Evolutionary conservation across 2,888 invertebrate genomes (phyloP).

Genomic region (Hydrotaea cyrtoneurina): DNA sequence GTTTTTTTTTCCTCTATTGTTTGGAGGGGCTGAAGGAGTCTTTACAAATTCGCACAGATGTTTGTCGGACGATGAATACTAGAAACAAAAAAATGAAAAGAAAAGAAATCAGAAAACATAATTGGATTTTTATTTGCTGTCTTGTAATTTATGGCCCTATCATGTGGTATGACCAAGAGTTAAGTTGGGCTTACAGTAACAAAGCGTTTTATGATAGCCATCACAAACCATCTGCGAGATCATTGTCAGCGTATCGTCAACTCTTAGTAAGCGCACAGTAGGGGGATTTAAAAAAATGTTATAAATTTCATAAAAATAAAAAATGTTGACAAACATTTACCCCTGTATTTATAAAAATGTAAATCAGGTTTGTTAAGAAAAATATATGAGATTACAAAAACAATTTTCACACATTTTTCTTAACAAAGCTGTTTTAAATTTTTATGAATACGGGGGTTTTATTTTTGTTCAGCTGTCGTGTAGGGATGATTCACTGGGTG

Average conservation of each 20-base stretch:
- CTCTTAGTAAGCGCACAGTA: neutral
- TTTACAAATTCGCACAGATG: slow-evolving; percentile 24
- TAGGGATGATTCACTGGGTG: no score
- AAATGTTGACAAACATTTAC: no score
- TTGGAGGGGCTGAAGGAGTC: neutral
- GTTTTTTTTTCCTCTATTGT: slow-evolving; percentile 4
- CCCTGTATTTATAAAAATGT: no score
- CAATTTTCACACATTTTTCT: no score
- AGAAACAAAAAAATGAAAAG: neutral
- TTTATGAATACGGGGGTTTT: no score
- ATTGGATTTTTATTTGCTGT: slow-evolving; percentile 5
- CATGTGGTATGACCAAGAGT: slow-evolving; percentile 5
- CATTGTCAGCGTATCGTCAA: neutral
- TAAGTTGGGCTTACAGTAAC: neutral
- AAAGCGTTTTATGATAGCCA: neutral
- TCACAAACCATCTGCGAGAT: neutral
- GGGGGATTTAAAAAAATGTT: neutral
- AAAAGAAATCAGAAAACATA: neutral
- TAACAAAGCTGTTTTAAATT: no score
- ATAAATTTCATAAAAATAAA: no score
- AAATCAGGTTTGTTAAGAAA: no score
- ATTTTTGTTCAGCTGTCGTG: no score
- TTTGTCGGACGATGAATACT: neutral
- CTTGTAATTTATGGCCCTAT: slow-evolving; percentile 24
- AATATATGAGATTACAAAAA: no score